Evolutionary conservation across 2,797 vertebrate species (phyloP), one percentile per base, ranked within the genome.

Genomic region (Sparidentex hasta): DNA sequence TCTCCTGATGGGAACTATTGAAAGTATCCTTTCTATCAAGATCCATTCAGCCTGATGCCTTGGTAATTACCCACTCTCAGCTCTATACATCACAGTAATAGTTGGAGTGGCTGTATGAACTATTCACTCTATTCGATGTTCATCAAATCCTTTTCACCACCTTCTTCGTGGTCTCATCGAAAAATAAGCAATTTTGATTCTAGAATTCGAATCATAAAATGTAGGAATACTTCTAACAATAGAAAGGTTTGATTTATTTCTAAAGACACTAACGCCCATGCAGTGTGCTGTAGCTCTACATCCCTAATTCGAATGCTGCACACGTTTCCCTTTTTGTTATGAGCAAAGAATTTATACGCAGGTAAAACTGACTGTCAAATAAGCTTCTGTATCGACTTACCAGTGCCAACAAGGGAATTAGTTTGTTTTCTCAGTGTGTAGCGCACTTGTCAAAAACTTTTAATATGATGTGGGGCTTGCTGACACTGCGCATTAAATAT

Each of bases 351-450:
- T 59, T 71, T 69, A 41, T 69, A 41, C n/a, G 12, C 55, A 69
- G 11, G 33, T 52, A 50, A 23, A 50, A 38, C 38, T 48, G 54
- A 25, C 57, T 64, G 29, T 52, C 71, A 14, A 52, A 61, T 68
- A 48, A 67, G 52, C 58, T 76, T 7, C 52, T 71, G 58, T 70
- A 63, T 62, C 23, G 58, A 76, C 27, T 76, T 51, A 18, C 27
- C 21, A 38, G n/a, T 48, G 18, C 64, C 70, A 71, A 25, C n/a
- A 69, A 46, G 13, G 50, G 63, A 59, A 71, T 64, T 43, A 1
- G 62, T 58, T 51, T 65, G 25, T 82, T 74, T 58, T 58, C 16
- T 63, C 43, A 12, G 3, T 43, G 48, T 33, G 48, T 64, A 20
- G 20, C 47, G 1, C 54, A 57, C 74, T 43, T 68, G 23, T 80